A percentile compares a stretch with the other conserved stretches of the same genome.
Evolutionary conservation across 2,113 vertebrate genomes (phyloP).

Genomic region (Trogon melanurus): DNA sequence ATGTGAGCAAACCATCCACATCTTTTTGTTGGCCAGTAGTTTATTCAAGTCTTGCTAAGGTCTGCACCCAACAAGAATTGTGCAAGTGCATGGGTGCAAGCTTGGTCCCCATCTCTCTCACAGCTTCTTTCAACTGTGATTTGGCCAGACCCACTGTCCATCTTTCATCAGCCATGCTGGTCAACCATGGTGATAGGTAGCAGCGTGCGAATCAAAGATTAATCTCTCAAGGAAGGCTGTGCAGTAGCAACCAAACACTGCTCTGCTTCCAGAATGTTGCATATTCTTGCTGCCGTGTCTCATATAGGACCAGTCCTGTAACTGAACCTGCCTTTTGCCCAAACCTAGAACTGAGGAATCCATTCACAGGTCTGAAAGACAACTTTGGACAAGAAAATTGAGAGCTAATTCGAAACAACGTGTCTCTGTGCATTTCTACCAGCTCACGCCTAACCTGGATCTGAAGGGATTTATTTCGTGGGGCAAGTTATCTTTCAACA

Average conservation of each 20-base stretch:
- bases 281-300: background rate
- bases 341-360: background rate
- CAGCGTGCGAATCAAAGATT: background rate
- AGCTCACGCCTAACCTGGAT: background rate
- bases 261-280: background rate
- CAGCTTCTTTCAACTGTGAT: background rate
- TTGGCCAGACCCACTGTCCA: background rate
- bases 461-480: background rate
- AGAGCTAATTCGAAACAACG: background rate
- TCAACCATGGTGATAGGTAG: background rate
- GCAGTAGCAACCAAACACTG: background rate
- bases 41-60: background rate
- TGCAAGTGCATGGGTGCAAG: background rate
- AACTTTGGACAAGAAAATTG: background rate
- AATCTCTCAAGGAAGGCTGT: background rate
- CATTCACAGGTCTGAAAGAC: background rate
- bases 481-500: background rate
- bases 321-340: background rate
- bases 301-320: background rate
- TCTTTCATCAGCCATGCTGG: background rate
- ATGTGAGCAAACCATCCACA: background rate
- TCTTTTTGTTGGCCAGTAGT: background rate
- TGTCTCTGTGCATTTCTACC: background rate
- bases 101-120: background rate
- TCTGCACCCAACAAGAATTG: background rate